These are phyloP conservation scores for Exephanes ischioxanthus DNA, from an alignment of 2,888 invertebrate genomes.

Conservation along the genomic window DNA sequence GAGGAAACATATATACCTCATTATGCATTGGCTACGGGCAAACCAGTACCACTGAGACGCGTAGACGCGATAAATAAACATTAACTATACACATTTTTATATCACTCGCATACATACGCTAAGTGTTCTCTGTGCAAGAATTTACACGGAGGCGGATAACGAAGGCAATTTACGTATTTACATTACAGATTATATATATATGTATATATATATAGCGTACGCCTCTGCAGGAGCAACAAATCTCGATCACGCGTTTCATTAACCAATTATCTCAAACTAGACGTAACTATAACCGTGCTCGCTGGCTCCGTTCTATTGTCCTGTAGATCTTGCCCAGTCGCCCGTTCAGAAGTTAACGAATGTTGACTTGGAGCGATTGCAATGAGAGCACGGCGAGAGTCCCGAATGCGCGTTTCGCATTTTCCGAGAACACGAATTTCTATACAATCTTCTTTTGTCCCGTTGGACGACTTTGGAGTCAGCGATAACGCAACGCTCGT, in stretches of 20 bases:
- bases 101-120: neutral
- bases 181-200: neutral
- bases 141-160: conserved; percentile 1
- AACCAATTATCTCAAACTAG: conserved; percentile 25
- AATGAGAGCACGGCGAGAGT: conserved; percentile 15
- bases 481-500: neutral
- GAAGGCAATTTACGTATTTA: conserved; percentile 5
- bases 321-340: neutral
- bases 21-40: conserved; percentile 21
- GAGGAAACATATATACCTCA: conserved; percentile 22
- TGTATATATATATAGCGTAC: neutral
- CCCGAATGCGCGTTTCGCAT: neutral
- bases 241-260: conserved; percentile 6
- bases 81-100: conserved; percentile 19
- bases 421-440: neutral
- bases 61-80: conserved; percentile 30
- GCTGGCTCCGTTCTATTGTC: conserved; percentile 4
- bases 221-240: neutral
- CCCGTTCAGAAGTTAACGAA: conserved; percentile 24
- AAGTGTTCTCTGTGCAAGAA: neutral
- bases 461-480: neutral
- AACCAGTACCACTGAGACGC: neutral
- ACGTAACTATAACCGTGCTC: conserved; percentile 21
- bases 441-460: neutral
- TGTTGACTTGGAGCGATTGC: conserved; percentile 20